Conservation (phyloP, 2,888 invertebrate species). For the Elegia similella region DNA sequence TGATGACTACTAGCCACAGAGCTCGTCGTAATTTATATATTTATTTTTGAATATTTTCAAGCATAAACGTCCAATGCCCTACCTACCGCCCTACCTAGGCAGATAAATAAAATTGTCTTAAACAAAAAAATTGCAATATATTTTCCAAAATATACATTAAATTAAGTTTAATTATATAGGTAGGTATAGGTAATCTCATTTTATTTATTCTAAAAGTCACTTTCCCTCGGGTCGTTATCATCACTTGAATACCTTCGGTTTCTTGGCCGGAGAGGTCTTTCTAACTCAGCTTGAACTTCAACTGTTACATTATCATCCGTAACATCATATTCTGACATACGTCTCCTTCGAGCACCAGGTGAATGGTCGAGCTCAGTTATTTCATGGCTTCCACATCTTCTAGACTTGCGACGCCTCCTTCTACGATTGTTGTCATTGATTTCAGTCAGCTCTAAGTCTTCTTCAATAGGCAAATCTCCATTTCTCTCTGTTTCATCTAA, state of each 20-base stretch:
- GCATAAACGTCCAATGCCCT: too few species aligned
- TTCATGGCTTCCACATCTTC: constrained; percentile 70
- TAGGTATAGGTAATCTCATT: neutral
- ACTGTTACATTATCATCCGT: constrained; percentile 49
- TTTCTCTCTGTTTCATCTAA: constrained; percentile 71
- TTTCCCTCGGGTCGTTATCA: constrained; percentile 70
- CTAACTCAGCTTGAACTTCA: constrained; percentile 59
- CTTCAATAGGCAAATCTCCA: constrained; percentile 50
- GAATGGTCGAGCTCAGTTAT: constrained; percentile 70
- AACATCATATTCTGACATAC: constrained; percentile 59
- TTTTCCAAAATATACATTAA: neutral
- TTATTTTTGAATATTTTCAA: too few species aligned
- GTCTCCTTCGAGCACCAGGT: constrained; percentile 66
- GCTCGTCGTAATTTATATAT: too few species aligned
- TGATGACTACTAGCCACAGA: too few species aligned
- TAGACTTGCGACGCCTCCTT: constrained; percentile 44
- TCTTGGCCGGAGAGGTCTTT: constrained; percentile 52
- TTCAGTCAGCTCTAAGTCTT: constrained; percentile 52
- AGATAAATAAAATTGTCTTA: neutral
- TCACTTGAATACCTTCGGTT: constrained; percentile 61
- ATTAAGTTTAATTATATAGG: neutral
- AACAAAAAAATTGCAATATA: neutral
- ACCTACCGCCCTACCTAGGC: too few species aligned
- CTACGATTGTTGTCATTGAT: constrained; percentile 45
- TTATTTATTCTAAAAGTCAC: constrained; percentile 53